Evolutionary conservation across 2,113 vertebrate species (phyloP).

Genomic region (Pyxicephalus adspersus): DNA sequence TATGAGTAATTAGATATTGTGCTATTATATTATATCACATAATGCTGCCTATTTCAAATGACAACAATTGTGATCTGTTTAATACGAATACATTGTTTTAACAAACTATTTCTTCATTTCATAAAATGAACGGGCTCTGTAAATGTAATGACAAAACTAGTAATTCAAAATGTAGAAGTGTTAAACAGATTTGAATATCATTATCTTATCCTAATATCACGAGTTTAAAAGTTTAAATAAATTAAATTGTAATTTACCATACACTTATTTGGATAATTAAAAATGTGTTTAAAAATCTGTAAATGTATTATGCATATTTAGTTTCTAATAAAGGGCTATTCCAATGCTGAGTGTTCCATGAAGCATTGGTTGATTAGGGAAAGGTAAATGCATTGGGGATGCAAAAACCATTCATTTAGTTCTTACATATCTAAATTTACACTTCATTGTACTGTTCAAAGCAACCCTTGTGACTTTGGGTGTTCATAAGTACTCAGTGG

Average conservation of each 20-base stretch:
- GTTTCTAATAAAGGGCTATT: not conserved
- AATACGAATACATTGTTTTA: slow-evolving; percentile 17
- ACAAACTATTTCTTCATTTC: slow-evolving; percentile 5
- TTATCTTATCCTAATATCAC: too few relatives aligned
- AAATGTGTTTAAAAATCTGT: not conserved
- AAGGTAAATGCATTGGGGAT: too few relatives aligned
- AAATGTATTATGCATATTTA: not conserved
- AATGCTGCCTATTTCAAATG: too few relatives aligned
- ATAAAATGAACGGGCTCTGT: not conserved
- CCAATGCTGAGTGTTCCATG: not conserved
- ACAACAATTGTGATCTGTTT: not conserved
- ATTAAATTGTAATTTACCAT: slow-evolving; percentile 10
- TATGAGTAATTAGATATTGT: too few relatives aligned
- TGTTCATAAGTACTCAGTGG: too few relatives aligned
- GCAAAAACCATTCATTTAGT: too few relatives aligned
- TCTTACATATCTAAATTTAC: too few relatives aligned
- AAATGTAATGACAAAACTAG: slow-evolving; percentile 25
- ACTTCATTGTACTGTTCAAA: too few relatives aligned
- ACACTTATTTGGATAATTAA: not conserved
- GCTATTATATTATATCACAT: too few relatives aligned
- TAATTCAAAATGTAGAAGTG: slow-evolving; percentile 42
- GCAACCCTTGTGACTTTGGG: too few relatives aligned
- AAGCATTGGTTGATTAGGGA: too few relatives aligned
- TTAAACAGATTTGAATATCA: slow-evolving; percentile 10
- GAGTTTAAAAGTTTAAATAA: slow-evolving; percentile 25